Evolutionary conservation across 2,888 invertebrate genomes (phyloP), one percentile per base, ranked within the genome.

Genomic region (Nasonovia ribisnigri): DNA sequence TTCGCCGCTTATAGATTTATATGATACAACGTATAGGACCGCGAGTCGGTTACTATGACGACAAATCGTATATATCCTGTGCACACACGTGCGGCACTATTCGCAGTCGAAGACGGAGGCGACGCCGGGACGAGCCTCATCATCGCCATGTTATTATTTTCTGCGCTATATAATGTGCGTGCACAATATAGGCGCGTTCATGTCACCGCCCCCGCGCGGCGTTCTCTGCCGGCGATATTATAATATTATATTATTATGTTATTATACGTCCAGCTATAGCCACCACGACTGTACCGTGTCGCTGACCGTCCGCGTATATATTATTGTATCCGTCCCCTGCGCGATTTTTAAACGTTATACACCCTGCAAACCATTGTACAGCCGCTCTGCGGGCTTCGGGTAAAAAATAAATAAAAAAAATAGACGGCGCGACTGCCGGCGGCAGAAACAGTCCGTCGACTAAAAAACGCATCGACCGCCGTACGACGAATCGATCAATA

Each of bases 31-130:
- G 8, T 77, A 57, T 54, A 54, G 54, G 5, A 54, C 26, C 57
- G 20, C n/a, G 48, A 4, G 88, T 29, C 16, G 16, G 91, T 91
- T 91, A 46, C 91, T 86, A 91, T 86, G 91, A 46, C 84, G 42
- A 91, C 84, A 91, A 91, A 91, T 86, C 84, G 91, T 86, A 48
- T 26, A 36, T 20, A 13, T 29, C 43, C 26, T 20, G 84, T 36
- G 42, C 84, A 91, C 48, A 51, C n/a, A 8, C 84, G 36, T 20
- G 36, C n/a, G n/a, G n/a, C 77, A 77, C 77, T 77, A 36, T 77
- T 77, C 77, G 77, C 36, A 77, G 36, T 77, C 77, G 77, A 77
- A 77, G 77, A 77, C 67, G 60, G 26, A 1, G 13, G 10, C 16
- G 67, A 77, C 77, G 77, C 20, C 36, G 8, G 77, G 36, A 77